Conservation (phyloP, 2,113 vertebrate genomes). For the Pimephales promelas region DNA sequence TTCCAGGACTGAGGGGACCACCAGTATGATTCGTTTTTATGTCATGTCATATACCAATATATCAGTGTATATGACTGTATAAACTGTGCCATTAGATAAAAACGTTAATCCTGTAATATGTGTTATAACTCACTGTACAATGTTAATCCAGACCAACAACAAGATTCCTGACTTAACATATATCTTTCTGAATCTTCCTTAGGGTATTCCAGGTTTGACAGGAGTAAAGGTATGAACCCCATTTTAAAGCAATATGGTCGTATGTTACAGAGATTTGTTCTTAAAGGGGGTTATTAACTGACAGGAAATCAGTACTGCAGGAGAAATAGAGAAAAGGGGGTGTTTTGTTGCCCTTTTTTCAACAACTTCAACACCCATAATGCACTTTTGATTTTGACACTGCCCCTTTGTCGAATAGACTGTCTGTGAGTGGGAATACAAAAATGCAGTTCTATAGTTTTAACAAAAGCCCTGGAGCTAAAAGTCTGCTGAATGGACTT, state of each 20-base stretch:
- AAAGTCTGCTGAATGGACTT: too few relatives aligned
- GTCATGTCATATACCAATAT: background rate
- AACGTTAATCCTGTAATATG: background rate
- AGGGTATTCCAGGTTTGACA: conserved; percentile 85
- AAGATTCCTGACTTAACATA: background rate
- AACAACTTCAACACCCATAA: too few relatives aligned
- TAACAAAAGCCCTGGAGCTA: too few relatives aligned
- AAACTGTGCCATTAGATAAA: background rate
- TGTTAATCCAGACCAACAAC: background rate
- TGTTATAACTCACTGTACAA: background rate
- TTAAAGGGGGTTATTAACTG: background rate
- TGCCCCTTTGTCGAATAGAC: too few relatives aligned
- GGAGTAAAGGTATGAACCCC: conserved; percentile 85
- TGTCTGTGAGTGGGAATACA: too few relatives aligned
- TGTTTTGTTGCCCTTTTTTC: too few relatives aligned
- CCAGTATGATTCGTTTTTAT: conserved; percentile 76
- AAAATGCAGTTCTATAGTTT: too few relatives aligned
- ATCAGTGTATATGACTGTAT: too few relatives aligned
- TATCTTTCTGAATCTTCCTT: conserved; percentile 37
- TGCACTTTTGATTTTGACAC: too few relatives aligned
- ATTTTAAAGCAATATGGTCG: background rate
- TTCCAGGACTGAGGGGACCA: conserved; percentile 81
- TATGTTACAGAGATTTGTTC: background rate
- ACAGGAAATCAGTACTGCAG: too few relatives aligned
- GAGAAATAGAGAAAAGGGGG: too few relatives aligned